A percentile compares a stretch with the other conserved stretches of the same genome.
phyloP scores from a whole-genome alignment of 2,888 invertebrate genomes.

The Neria commutata region DNA sequence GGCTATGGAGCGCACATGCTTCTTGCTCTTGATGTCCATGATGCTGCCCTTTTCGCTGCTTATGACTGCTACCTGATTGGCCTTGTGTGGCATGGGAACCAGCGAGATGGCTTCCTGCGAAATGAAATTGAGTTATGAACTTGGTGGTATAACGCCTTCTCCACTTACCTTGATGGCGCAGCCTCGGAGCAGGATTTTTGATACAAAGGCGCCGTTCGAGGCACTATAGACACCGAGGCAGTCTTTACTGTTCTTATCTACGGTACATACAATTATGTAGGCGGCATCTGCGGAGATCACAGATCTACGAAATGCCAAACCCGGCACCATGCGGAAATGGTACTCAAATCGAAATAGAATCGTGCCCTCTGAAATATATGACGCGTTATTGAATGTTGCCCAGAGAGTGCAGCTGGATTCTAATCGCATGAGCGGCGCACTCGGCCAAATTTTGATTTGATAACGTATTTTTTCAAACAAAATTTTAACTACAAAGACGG shows the following conservation, averaged over 20 bases:
- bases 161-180: constrained; percentile 66
- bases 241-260: constrained; percentile 82
- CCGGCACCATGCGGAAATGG: constrained; percentile 73
- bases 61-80: constrained; percentile 84
- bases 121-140: neutral
- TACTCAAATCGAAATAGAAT: constrained; percentile 83
- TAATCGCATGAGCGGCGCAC: too few species aligned
- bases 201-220: constrained; percentile 71
- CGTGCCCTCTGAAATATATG: constrained; percentile 70
- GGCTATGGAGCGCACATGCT: constrained; percentile 83
- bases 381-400: constrained; percentile 2
- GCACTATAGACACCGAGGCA: constrained; percentile 84
- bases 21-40: constrained; percentile 86
- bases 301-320: constrained; percentile 74
- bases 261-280: constrained; percentile 77
- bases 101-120: constrained; percentile 72
- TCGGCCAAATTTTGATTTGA: too few species aligned
- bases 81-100: constrained; percentile 83
- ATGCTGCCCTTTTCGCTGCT: constrained; percentile 90
- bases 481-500: too few species aligned
- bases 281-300: constrained; percentile 84
- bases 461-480: too few species aligned
- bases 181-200: constrained; percentile 63
- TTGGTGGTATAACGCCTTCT: neutral
- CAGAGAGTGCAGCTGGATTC: neutral